phyloP scores from a whole-genome alignment of 1,140 invertebrate genomes.

The Pinna nobilis region DNA sequence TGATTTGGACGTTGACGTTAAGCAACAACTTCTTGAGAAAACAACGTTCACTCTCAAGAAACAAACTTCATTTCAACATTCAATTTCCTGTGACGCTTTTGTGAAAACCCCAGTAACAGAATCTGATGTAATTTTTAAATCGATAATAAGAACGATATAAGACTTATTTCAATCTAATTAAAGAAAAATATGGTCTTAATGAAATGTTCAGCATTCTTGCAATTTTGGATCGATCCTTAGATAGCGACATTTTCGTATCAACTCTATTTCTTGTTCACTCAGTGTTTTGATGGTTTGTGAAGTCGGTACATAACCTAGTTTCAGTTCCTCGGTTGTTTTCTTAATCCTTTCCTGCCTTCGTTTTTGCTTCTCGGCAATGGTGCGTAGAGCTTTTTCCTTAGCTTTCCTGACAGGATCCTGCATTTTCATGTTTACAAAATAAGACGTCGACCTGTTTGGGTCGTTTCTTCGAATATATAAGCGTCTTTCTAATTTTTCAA shows the following conservation, averaged over 20 bases:
- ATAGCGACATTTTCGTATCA: slow-evolving; percentile 40
- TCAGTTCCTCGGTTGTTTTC: slow-evolving; percentile 40
- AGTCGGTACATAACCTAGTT: slow-evolving; percentile 40
- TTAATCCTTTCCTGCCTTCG: slow-evolving; percentile 43
- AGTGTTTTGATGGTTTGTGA: slow-evolving; percentile 25
- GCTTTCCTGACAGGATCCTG: slow-evolving; percentile 10
- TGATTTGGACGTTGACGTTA: too few relatives aligned
- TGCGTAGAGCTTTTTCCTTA: slow-evolving; percentile 25
- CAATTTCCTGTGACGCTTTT: too few relatives aligned
- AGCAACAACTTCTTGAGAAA: too few relatives aligned
- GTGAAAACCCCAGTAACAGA: too few relatives aligned
- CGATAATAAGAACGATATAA: too few relatives aligned
- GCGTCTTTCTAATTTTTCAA: slow-evolving; percentile 46
- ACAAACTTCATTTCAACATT: too few relatives aligned
- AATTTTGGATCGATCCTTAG: slow-evolving; percentile 36
- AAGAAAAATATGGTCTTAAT: too few relatives aligned
- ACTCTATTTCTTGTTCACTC: slow-evolving; percentile 35
- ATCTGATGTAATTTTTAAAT: too few relatives aligned
- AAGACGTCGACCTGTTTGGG: slow-evolving; percentile 45
- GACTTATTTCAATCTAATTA: too few relatives aligned
- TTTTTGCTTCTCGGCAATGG: slow-evolving; percentile 42
- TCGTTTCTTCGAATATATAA: slow-evolving; percentile 47
- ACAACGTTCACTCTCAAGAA: too few relatives aligned
- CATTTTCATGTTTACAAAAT: slow-evolving; percentile 39
- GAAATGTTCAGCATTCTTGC: too few relatives aligned